Base-by-base conservation (phyloP, 2,797 vertebrate genomes). In the Euthynnus affinis region DNA sequence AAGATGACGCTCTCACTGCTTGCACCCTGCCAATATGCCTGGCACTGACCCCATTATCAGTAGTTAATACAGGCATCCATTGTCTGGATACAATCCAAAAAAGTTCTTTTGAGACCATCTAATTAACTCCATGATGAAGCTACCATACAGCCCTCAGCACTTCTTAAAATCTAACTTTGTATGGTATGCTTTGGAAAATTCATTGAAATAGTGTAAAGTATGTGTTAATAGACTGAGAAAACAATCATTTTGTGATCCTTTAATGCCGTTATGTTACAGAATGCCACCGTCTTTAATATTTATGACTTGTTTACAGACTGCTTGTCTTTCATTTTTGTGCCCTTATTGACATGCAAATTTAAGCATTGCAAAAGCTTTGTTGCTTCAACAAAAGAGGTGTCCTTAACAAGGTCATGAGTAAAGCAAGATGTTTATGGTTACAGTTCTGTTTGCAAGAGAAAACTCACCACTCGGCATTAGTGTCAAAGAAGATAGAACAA, bases 401-500 rank as follows among this genome's bases (percentile, higher is more conserved):
- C 29, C 25, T 60, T 46, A 37, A 74, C 51, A 44, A 71, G 51
- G 52, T 53, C 29, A 27, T 20, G 73, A 55, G 42, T 48, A 62
- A 58, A 76, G 27, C 62, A 63, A 44, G 27, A 3, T 76, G 32
- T 60, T 73, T 29, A 18, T 18, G n/a, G 25, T 52, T 56, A 46
- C 29, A 13, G 34, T 34, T 60, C 29, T 22, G 17, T n/a, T 44
- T 42, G 23, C 42, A 12, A 66, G 56, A 62, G 40, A 61, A 25
- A 40, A 32, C 17, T 65, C 44, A n/a, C 22, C 4, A 13, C 23
- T 59, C 55, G 46, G 56, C 59, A 65, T 59, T 20, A 40, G 14
- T 65, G 52, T 70, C 48, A 44, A n/a, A 46, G 3, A 23, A 61
- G 42, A 65, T 9, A 22, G 25, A 73, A 81, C 37, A 78, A 76